These are phyloP conservation scores for Drosophila tani DNA, from an alignment of 1,140 invertebrate species.

Conservation along the genomic window DNA sequence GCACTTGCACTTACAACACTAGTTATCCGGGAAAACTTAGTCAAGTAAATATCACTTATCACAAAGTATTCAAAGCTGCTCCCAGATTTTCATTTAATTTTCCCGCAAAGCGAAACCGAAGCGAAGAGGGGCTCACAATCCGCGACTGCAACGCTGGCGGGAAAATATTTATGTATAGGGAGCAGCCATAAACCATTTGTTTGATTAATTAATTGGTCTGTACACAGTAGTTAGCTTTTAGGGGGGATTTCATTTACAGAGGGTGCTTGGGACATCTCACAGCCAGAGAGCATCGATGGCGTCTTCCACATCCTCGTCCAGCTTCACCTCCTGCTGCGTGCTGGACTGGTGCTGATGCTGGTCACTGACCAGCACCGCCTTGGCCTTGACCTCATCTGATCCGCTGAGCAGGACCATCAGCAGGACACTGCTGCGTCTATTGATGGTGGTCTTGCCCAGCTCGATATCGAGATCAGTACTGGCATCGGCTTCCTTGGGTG, in stretches of 20 bases:
- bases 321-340: conserved; percentile 35
- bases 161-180: conserved; percentile 7
- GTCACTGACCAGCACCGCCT: conserved; percentile 68
- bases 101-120: conserved; percentile 22
- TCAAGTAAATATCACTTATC: conserved; percentile 71
- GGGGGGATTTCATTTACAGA: conserved; percentile 29
- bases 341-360: conserved; percentile 41
- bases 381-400: conserved; percentile 66
- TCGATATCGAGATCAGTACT: conserved; percentile 30
- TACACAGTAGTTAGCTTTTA: conserved; percentile 41
- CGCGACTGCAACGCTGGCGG: conserved; percentile 20
- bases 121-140: conserved; percentile 39
- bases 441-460: conserved; percentile 3
- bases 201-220: conserved; percentile 40
- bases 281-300: conserved; percentile 74
- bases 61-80: conserved; percentile 47
- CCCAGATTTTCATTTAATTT: conserved; percentile 4
- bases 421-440: conserved; percentile 63
- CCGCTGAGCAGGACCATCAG: conserved; percentile 70
- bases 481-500: neutral
- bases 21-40: conserved; percentile 42
- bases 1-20: conserved; percentile 66
- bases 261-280: conserved; percentile 20
- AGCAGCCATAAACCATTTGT: conserved; percentile 43
- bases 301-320: conserved; percentile 61